These are phyloP conservation scores for Caranx melampygus DNA, from an alignment of 2,113 vertebrate genomes.

Conservation along the genomic window DNA sequence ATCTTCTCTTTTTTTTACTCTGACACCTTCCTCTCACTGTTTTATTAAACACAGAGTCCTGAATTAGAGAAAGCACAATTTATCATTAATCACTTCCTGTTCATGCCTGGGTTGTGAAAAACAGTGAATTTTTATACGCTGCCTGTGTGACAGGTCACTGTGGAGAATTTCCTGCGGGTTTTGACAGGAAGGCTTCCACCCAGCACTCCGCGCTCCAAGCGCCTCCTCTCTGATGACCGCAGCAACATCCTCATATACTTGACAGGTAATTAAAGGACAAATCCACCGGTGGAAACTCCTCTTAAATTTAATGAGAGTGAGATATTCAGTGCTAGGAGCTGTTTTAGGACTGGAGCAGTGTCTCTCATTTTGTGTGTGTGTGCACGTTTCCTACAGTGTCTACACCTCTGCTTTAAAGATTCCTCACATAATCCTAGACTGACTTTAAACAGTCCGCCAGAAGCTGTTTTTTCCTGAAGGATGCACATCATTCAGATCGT, in stretches of 20 bases:
- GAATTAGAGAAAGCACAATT: background rate
- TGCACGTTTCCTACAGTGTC: background rate
- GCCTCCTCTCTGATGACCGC: conserved; percentile 96
- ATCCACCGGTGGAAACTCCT: background rate
- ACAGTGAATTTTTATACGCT: background rate
- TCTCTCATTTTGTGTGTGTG: background rate
- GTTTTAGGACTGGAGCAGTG: background rate
- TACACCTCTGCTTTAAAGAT: background rate
- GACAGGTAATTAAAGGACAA: conserved; percentile 83
- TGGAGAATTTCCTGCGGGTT: conserved; percentile 96
- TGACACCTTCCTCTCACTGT: background rate
- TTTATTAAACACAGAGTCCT: background rate
- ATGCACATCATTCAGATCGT: background rate
- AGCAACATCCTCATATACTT: conserved; percentile 99
- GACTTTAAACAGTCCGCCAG: background rate
- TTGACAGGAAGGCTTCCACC: conserved; percentile 95
- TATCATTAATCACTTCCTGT: background rate
- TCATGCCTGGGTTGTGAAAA: background rate
- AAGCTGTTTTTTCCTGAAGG: background rate
- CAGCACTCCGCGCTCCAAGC: conserved; percentile 95
- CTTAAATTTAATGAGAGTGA: background rate
- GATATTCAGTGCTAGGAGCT: background rate
- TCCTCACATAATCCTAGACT: background rate
- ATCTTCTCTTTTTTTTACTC: background rate
- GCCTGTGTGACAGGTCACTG: conserved; percentile 88